Evolutionary conservation across 2,797 vertebrate genomes (phyloP), one percentile per base, ranked within the genome.

Genomic region (Onychomys arenicola): DNA sequence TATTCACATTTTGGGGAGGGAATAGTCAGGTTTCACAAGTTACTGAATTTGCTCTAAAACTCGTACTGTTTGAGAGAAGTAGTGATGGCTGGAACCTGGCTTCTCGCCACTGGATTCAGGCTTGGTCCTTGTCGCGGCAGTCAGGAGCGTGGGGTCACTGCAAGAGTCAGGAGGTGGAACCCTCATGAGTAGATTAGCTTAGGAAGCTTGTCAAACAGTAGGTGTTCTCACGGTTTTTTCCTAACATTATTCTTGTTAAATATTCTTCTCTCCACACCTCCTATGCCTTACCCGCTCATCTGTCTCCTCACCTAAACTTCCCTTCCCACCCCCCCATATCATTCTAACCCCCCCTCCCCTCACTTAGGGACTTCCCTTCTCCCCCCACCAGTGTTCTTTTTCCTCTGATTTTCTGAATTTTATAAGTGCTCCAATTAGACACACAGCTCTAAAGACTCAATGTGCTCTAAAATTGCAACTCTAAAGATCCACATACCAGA

Each of bases 1-100:
- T 89, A 34, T 86, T 71, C 90, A 71, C 94, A 90, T 78, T 84
- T 43, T 49, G 88, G 29, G 3, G 23, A 76, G 83, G 78, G 61
- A 94, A 1, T 90, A 81, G 84, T 95, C 73, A 73, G 63, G 88
- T 76, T 63, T 61, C 27, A 2, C 57, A 52, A 76, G 40, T 90
- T 78, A 3, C n/a, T 52, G 16, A 75, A 83, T 95, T 82, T 63
- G n/a, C 29, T 49, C 43, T 6, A 4, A n/a, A 69, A 25, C n/a
- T 21, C 71, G 57, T 92, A 57, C n/a, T 55, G 49, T 92, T 80
- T 81, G 32, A 90, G 67, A 81, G 14, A 94, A 32, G 40, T 21
- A 49, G 25, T 49, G n/a, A 23, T 25, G n/a, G 81, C 49, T 29
- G 61, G 34, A 52, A 10, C 29, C 1, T 65, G 73, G 27, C 32